phyloP scores from a whole-genome alignment of 2,113 vertebrate genomes.

The Tachycineta bicolor region DNA sequence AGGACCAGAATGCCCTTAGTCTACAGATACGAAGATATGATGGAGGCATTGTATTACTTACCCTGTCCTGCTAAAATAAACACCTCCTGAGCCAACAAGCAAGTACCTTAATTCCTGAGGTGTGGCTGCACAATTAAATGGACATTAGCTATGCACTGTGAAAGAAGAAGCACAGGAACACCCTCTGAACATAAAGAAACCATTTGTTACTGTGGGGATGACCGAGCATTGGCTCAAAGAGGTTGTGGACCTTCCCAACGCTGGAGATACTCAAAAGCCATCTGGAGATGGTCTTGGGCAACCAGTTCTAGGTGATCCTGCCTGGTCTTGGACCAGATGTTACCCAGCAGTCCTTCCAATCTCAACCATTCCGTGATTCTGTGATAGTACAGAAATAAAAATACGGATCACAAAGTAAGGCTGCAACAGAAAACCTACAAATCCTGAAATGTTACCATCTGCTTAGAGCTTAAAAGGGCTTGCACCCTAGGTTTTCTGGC shows the following conservation, averaged over 20 bases:
- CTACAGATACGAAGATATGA: neutral
- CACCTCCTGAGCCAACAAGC: neutral
- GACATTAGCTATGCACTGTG: neutral
- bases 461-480: constrained; percentile 4
- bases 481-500: neutral
- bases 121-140: neutral
- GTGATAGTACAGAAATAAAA: neutral
- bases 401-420: neutral
- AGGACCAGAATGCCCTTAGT: neutral
- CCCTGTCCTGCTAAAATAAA: neutral
- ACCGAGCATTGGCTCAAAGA: rapidly evolving
- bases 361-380: neutral
- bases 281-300: neutral
- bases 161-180: neutral
- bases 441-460: constrained; percentile 5
- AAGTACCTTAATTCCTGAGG: neutral
- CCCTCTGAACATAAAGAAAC: neutral
- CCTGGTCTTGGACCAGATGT: neutral
- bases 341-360: neutral
- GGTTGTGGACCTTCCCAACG: neutral
- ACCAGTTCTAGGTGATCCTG: neutral
- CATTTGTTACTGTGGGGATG: neutral
- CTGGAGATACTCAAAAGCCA: neutral
- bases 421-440: constrained; percentile 12
- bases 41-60: neutral